A percentile compares a stretch with the other conserved stretches of the same genome.
Conservation (phyloP, 2,797 vertebrate genomes). For the Manis crassicaudata region DNA sequence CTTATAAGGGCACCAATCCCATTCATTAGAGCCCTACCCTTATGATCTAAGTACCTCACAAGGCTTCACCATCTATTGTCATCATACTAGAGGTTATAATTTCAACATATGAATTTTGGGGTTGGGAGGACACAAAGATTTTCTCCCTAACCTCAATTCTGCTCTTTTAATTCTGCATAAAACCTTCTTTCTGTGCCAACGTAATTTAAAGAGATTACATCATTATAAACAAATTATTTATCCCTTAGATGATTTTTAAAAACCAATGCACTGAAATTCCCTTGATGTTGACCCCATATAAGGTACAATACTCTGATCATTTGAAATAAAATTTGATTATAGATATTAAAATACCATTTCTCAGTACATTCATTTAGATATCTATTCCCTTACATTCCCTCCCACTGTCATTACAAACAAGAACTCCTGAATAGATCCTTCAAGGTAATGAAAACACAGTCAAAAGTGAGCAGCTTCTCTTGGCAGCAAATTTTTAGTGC, state of each 20-base stretch:
- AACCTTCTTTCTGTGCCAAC: background rate
- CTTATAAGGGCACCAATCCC: background rate
- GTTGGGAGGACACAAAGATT: background rate
- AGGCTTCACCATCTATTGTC: background rate
- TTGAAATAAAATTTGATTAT: background rate
- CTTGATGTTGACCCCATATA: background rate
- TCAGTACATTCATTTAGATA: background rate
- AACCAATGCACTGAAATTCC: background rate
- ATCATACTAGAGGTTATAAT: background rate
- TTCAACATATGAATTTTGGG: background rate
- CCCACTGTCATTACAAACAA: background rate
- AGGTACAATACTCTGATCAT: background rate
- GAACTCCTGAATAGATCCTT: background rate
- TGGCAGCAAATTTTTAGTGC: background rate
- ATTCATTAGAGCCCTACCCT: background rate
- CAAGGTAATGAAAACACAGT: background rate
- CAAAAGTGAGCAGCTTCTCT: background rate
- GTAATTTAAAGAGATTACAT: background rate
- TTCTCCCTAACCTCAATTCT: background rate
- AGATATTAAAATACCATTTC: background rate
- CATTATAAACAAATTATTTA: constrained; percentile 20
- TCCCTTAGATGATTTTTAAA: background rate
- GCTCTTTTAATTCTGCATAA: background rate
- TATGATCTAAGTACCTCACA: background rate
- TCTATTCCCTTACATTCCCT: background rate